Conservation (phyloP, 30 jellyfish, hydroid and myxozoan genomes). For the Chironex yamaguchii region DNA sequence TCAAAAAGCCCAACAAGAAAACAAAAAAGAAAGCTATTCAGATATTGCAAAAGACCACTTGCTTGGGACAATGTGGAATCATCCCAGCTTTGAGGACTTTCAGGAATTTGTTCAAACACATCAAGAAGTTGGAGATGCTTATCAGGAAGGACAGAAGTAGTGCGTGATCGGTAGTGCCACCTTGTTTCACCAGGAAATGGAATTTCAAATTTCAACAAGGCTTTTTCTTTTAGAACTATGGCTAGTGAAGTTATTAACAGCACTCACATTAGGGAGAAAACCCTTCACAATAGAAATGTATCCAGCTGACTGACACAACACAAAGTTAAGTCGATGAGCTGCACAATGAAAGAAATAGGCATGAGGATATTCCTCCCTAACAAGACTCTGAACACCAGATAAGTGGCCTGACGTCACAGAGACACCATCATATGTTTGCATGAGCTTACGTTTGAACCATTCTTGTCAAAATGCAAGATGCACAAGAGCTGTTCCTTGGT, state of each 20-base stretch:
- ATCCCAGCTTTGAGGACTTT: background rate
- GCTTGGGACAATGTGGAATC: background rate
- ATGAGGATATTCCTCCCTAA: slow-evolving; percentile 46
- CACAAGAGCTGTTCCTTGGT: slow-evolving; percentile 53
- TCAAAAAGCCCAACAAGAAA: background rate
- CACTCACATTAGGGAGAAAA: slow-evolving; percentile 56
- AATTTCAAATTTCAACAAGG: background rate
- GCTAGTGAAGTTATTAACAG: slow-evolving; percentile 38
- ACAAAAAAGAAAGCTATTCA: background rate
- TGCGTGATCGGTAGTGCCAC: background rate
- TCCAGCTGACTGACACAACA: slow-evolving; percentile 59
- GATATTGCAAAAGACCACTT: background rate
- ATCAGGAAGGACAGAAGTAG: too few relatives aligned
- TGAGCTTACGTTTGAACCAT: too few relatives aligned
- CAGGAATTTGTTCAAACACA: background rate
- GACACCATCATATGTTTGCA: slow-evolving; percentile 64
- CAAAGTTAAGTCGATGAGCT: slow-evolving; percentile 53
- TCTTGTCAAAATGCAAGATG: slow-evolving; percentile 3
- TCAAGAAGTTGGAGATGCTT: too few relatives aligned
- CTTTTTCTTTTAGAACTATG: background rate
- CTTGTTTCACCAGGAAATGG: background rate
- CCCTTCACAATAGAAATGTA: slow-evolving; percentile 29
- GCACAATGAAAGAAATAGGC: slow-evolving; percentile 49
- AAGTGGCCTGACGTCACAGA: slow-evolving; percentile 53
- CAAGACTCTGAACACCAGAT: slow-evolving; percentile 42